A percentile compares a stretch with the other conserved stretches of the same genome.
phyloP scores from a whole-genome alignment of 2,113 vertebrate genomes.

The Vicugna pacos region DNA sequence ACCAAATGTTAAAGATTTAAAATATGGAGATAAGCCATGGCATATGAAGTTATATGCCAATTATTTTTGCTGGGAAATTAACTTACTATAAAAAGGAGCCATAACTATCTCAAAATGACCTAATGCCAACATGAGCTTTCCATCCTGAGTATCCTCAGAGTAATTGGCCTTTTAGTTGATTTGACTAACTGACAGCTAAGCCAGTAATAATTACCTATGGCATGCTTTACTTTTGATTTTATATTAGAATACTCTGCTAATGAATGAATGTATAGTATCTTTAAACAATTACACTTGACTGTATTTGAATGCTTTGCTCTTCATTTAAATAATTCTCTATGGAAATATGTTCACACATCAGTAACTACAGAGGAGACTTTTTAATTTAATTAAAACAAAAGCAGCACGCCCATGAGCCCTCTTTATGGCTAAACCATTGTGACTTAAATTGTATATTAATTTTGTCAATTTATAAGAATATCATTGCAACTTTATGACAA shows the following conservation, averaged over 20 bases:
- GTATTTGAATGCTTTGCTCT: constrained; percentile 83
- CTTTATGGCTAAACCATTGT: constrained; percentile 84
- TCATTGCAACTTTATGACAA: constrained; percentile 89
- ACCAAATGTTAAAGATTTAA: constrained; percentile 53
- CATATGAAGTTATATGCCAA: constrained; percentile 82
- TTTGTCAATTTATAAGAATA: constrained; percentile 89
- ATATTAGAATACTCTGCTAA: constrained; percentile 81
- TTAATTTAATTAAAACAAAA: constrained; percentile 87
- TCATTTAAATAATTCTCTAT: constrained; percentile 90
- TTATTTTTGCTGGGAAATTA: constrained; percentile 89
- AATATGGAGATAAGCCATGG: constrained; percentile 69
- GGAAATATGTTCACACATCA: constrained; percentile 83
- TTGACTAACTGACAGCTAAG: constrained; percentile 90
- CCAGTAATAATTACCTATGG: constrained; percentile 89
- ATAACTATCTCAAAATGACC: constrained; percentile 80
- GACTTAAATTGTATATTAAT: constrained; percentile 89
- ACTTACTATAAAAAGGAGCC: constrained; percentile 68
- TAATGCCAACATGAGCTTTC: constrained; percentile 86
- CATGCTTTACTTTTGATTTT: constrained; percentile 88
- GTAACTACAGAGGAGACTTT: constrained; percentile 78
- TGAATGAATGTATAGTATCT: constrained; percentile 80
- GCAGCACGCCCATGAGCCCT: constrained; percentile 69
- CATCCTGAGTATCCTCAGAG: constrained; percentile 90
- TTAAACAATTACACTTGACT: constrained; percentile 82
- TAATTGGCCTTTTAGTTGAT: constrained; percentile 94